A percentile compares a stretch with the other conserved stretches of the same genome.
Conservation (phyloP, 2,113 vertebrate species). For the Mesembrinibis cayennensis region DNA sequence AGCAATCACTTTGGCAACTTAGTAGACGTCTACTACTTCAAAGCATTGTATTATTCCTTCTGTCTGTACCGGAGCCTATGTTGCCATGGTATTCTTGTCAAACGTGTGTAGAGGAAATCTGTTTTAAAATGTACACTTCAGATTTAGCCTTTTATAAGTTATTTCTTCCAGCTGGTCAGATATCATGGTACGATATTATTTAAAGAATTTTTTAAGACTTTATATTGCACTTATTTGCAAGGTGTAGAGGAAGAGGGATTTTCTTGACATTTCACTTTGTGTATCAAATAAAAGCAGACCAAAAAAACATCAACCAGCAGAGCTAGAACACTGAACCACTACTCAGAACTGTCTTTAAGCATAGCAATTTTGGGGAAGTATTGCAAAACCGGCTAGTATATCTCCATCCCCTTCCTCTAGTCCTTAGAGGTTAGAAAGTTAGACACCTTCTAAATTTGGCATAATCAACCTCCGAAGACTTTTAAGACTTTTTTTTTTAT, state of each 20-base stretch:
- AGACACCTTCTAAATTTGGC: not conserved
- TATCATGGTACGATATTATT: not conserved
- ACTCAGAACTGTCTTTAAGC: not conserved
- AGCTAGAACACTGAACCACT: not conserved
- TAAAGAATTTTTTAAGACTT: not conserved
- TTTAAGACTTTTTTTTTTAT: not conserved
- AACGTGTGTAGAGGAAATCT: fast-evolving
- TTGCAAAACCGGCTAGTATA: not conserved
- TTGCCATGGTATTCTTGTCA: not conserved
- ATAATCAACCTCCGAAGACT: not conserved
- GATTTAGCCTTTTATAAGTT: not conserved
- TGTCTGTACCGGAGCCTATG: not conserved
- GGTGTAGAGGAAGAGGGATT: not conserved
- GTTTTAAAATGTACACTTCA: not conserved
- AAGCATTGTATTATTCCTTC: not conserved
- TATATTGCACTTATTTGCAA: not conserved
- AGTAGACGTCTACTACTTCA: not conserved
- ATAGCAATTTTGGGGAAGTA: not conserved
- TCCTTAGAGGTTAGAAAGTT: not conserved
- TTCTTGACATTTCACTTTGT: not conserved
- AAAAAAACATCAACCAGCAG: not conserved
- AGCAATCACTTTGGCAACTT: not conserved
- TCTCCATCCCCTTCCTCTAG: not conserved
- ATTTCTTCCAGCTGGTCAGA: not conserved
- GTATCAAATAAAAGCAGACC: not conserved